Evolutionary conservation across 37 sponge, comb jelly and placozoan species (phyloP).

Genomic region (Spongilla lacustris): DNA sequence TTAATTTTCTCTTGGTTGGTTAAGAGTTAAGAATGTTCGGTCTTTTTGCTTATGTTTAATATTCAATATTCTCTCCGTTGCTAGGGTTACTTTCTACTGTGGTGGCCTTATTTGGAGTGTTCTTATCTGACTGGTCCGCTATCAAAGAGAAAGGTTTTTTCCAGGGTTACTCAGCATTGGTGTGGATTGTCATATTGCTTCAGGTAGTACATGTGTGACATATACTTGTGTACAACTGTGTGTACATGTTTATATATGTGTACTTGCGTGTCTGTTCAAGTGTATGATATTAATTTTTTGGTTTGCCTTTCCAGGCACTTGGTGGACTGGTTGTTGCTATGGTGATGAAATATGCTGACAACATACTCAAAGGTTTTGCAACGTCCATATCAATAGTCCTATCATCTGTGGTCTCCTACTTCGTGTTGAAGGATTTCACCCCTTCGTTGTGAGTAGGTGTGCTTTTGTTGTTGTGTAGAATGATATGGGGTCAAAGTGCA

Average conservation of each 20-base stretch:
- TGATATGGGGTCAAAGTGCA: neutral
- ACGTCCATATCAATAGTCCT: slow-evolving; percentile 92
- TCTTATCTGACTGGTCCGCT: slow-evolving; percentile 55
- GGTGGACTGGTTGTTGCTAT: slow-evolving; percentile 91
- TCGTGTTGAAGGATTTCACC: slow-evolving; percentile 79
- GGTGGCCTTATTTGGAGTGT: slow-evolving; percentile 61
- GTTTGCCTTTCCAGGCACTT: slow-evolving; percentile 65
- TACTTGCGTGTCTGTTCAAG: neutral
- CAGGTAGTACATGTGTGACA: slow-evolving; percentile 56
- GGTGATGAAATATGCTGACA: slow-evolving; percentile 98
- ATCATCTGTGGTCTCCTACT: slow-evolving; percentile 86
- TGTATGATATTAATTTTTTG: neutral
- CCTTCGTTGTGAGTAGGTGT: neutral
- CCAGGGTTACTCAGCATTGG: slow-evolving; percentile 74
- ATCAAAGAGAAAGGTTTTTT: slow-evolving; percentile 80
- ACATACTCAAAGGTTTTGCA: slow-evolving; percentile 98
- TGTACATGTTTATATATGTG: neutral
- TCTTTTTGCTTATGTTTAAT: neutral
- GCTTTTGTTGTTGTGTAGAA: neutral
- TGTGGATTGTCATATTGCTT: slow-evolving; percentile 56
- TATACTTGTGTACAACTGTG: neutral
- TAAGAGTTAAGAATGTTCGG: too few species aligned
- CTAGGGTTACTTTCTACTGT: slow-evolving; percentile 23
- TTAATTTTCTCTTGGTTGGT: too few species aligned
- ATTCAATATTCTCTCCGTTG: neutral